These are phyloP conservation scores for Agrochola lychnidis DNA, from an alignment of 2,888 invertebrate genomes.

Conservation along the genomic window DNA sequence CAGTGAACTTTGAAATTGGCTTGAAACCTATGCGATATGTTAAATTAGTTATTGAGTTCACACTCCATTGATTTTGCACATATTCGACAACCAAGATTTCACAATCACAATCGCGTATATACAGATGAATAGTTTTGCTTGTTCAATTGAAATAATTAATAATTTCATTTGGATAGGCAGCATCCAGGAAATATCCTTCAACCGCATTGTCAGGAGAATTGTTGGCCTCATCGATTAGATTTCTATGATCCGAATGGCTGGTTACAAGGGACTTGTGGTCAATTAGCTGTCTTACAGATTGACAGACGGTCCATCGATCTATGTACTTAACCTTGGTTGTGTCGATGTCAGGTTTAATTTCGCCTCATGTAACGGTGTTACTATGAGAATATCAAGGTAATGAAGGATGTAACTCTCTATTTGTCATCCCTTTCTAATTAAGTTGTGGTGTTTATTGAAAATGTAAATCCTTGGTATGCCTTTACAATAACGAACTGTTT, in stretches of 20 bases:
- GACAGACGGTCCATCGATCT: constrained; percentile 29
- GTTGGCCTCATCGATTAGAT: constrained; percentile 11
- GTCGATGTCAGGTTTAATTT: constrained; percentile 2
- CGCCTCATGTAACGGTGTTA: constrained; percentile 14
- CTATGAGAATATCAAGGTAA: neutral
- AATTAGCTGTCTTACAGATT: constrained; percentile 32
- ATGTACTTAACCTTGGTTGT: neutral
- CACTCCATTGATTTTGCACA: constrained; percentile 25
- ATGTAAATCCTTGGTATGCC: neutral
- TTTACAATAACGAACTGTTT: neutral
- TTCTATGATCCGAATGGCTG: constrained; percentile 15
- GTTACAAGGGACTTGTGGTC: constrained; percentile 31
- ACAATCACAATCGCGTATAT: neutral
- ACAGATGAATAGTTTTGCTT: constrained; percentile 8
- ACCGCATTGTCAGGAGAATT: neutral
- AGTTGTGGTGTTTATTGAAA: neutral
- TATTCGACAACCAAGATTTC: constrained; percentile 5
- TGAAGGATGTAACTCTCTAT: neutral
- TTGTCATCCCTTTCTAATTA: constrained; percentile 15
- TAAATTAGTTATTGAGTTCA: constrained; percentile 25
- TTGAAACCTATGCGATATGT: constrained; percentile 17
- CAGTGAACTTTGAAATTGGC: neutral
- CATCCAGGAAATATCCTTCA: neutral
- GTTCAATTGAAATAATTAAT: constrained; percentile 39
- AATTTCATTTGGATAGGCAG: constrained; percentile 30